Conservation (phyloP, 2,888 invertebrate genomes). For the Acrobasis suavella region DNA sequence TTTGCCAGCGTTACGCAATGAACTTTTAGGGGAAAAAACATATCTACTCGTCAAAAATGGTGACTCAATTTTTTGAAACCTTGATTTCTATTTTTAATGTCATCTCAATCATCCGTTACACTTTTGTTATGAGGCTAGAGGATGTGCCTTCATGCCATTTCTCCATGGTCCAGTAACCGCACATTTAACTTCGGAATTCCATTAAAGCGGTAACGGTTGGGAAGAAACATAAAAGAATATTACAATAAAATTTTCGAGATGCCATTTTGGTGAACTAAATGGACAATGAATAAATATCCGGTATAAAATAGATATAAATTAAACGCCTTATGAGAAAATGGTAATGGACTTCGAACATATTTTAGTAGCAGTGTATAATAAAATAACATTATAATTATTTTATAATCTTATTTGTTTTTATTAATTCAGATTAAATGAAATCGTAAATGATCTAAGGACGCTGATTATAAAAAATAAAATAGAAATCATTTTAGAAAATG, state of each 20-base stretch:
- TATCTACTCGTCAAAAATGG: no score
- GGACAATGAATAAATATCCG: conserved; percentile 19
- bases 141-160: background rate
- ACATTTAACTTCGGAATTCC: conserved; percentile 16
- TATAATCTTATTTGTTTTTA: background rate
- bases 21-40: no score
- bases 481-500: no score
- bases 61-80: no score
- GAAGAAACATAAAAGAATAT: conserved; percentile 17
- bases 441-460: no score
- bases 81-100: background rate
- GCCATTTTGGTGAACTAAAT: conserved; percentile 13
- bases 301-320: conserved; percentile 21
- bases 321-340: conserved; percentile 9
- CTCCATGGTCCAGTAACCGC: conserved; percentile 15
- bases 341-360: conserved; percentile 19
- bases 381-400: background rate
- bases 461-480: no score
- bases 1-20: no score
- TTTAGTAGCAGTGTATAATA: no score
- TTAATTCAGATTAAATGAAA: background rate
- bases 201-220: conserved; percentile 18
- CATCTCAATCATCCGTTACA: background rate
- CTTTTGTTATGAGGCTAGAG: background rate
- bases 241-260: conserved; percentile 17